Percentiles rank a stretch among this genome's conserved stretches.
These are phyloP conservation scores for Scelioninae gen. 1 DNA, from an alignment of 2,888 invertebrate genomes.

Conservation along the genomic window DNA sequence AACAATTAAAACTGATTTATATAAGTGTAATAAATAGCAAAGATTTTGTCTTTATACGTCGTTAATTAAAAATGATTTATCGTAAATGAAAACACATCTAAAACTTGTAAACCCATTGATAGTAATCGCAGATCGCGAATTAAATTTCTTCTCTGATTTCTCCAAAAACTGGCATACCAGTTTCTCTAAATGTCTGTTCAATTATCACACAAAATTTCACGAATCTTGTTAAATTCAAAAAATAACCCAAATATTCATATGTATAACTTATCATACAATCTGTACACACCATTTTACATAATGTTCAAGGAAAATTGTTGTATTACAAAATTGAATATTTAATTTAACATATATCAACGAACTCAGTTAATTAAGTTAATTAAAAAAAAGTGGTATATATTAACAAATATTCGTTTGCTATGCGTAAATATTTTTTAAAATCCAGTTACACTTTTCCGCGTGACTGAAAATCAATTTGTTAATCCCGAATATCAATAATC, in stretches of 20 bases:
- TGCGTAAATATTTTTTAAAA: too few species aligned
- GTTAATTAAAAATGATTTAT: conserved; percentile 55
- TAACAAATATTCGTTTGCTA: too few species aligned
- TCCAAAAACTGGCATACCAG: conserved; percentile 1
- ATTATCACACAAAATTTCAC: conserved; percentile 9
- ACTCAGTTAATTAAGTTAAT: too few species aligned
- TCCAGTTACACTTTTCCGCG: conserved; percentile 73
- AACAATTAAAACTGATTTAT: conserved; percentile 59
- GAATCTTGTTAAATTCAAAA: conserved; percentile 74
- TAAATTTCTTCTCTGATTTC: conserved; percentile 33
- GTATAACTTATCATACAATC: not conserved
- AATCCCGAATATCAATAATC: conserved; percentile 73
- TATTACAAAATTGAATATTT: too few species aligned
- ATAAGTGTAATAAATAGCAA: conserved; percentile 3
- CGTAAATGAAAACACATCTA: not conserved
- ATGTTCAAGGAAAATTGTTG: too few species aligned
- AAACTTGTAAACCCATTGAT: conserved; percentile 3
- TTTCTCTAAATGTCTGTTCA: conserved; percentile 9
- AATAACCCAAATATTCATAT: conserved; percentile 81
- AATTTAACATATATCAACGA: too few species aligned
- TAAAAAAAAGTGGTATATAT: too few species aligned
- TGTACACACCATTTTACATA: too few species aligned
- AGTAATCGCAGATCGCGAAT: conserved; percentile 7
- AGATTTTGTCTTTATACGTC: not conserved
- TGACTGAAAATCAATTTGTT: conserved; percentile 80